A percentile compares a stretch with the other conserved stretches of the same genome.
These are phyloP conservation scores for Manis crassicaudata DNA, from an alignment of 2,797 vertebrate genomes.

Conservation along the genomic window DNA sequence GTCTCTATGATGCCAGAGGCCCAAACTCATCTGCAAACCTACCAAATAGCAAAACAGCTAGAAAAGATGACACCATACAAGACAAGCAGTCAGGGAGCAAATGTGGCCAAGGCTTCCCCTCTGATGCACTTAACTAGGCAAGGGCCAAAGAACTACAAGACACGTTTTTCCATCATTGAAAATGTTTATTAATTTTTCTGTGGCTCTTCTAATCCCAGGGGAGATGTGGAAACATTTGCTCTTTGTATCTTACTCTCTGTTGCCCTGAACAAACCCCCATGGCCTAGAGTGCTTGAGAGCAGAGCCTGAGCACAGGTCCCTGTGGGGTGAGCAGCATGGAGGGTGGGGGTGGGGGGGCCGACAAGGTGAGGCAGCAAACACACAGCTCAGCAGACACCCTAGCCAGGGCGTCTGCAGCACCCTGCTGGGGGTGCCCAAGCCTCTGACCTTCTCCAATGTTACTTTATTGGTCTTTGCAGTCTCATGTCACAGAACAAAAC, in stretches of 20 bases:
- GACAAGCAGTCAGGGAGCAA: conserved; percentile 85
- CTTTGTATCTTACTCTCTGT: conserved; percentile 82
- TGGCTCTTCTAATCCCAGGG: conserved; percentile 84
- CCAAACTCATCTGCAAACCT: conserved; percentile 91
- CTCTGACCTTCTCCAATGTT: conserved; percentile 63
- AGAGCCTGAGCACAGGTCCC: conserved; percentile 79
- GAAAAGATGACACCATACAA: conserved; percentile 89
- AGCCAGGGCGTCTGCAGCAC: conserved; percentile 77
- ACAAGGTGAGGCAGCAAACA: conserved; percentile 80
- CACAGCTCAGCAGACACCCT: conserved; percentile 85
- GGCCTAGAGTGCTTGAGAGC: conserved; percentile 81
- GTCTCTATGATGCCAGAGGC: conserved; percentile 89
- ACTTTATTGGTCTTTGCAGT: conserved; percentile 75
- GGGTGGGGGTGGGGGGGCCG: conserved; percentile 78
- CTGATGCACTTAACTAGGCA: conserved; percentile 80
- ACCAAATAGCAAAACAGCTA: conserved; percentile 92
- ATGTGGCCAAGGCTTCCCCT: conserved; percentile 78
- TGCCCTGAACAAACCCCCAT: conserved; percentile 76
- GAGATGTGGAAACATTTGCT: conserved; percentile 83
- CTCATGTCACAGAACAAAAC: conserved; percentile 82
- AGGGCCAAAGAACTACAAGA: conserved; percentile 90
- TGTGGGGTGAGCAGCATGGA: conserved; percentile 53
- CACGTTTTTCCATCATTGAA: conserved; percentile 87
- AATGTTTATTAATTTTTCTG: conserved; percentile 86
- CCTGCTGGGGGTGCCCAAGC: conserved; percentile 66